Conservation (phyloP, 2,888 invertebrate species). For the Tipula lateralis region DNA sequence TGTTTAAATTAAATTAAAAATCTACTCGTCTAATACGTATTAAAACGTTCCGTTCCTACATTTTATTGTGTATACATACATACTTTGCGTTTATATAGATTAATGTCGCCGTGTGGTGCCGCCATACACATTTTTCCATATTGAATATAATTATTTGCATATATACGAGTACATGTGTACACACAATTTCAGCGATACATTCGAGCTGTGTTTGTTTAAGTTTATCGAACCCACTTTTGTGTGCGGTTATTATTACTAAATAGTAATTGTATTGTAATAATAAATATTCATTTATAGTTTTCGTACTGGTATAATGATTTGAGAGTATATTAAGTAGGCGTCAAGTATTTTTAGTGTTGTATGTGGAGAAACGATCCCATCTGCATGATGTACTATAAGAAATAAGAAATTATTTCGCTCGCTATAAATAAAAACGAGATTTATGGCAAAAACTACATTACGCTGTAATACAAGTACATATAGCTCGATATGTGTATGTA, state of each 20-base stretch:
- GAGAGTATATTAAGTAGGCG: not conserved
- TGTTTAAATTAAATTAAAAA: no score
- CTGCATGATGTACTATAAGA: not conserved
- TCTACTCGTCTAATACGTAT: not conserved
- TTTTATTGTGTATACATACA: not conserved
- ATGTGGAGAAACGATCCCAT: not conserved
- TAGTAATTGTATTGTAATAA: slow-evolving; percentile 15
- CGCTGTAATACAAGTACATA: not conserved
- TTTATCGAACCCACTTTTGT: not conserved
- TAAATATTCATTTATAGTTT: not conserved
- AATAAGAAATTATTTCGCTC: not conserved
- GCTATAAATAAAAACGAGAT: not conserved
- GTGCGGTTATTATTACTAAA: not conserved
- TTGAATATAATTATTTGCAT: slow-evolving; percentile 19
- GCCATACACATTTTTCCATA: not conserved
- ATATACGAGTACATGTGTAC: not conserved
- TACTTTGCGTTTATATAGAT: not conserved
- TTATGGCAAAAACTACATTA: not conserved
- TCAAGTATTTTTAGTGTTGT: not conserved
- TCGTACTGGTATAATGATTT: not conserved
- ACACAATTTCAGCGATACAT: not conserved
- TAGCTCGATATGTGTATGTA: not conserved
- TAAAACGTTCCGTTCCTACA: not conserved
- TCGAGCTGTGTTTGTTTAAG: not conserved
- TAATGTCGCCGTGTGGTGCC: slow-evolving; percentile 11